phyloP scores from a whole-genome alignment of 1,140 invertebrate genomes.

The Hycleus phaleratus region DNA sequence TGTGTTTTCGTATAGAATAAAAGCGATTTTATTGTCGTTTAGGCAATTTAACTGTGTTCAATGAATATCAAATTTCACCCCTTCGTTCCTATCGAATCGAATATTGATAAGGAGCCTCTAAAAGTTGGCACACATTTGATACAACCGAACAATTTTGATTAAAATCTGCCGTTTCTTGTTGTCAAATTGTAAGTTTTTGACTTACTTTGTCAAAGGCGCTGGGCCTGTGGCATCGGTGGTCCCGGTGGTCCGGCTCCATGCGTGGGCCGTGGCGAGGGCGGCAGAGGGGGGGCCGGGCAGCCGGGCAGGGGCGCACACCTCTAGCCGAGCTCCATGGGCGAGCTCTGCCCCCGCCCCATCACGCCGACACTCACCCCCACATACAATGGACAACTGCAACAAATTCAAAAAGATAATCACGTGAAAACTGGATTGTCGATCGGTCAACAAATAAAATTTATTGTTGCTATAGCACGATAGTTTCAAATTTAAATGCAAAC shows the following conservation, averaged over 20 bases:
- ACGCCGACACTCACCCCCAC: constrained; percentile 43
- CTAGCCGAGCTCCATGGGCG: constrained; percentile 61
- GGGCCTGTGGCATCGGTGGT: constrained; percentile 52
- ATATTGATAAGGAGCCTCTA: no score
- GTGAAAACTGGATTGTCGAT: not conserved
- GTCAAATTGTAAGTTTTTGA: not conserved
- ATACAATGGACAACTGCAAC: constrained; percentile 36
- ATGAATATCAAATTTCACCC: no score
- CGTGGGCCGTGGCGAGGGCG: constrained; percentile 43
- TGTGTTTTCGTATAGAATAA: no score
- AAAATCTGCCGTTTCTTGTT: no score
- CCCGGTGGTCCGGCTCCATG: constrained; percentile 51
- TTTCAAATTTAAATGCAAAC: no score
- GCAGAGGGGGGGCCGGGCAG: constrained; percentile 44
- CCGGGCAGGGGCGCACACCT: constrained; percentile 39
- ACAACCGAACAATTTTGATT: no score
- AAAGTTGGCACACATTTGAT: no score
- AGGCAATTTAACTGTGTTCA: no score
- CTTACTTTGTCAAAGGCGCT: constrained; percentile 58
- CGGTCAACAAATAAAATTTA: no score
- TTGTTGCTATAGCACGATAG: no score
- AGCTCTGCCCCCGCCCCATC: constrained; percentile 59
- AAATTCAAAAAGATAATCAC: constrained; percentile 9
- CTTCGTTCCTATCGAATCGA: no score
- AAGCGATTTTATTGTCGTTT: no score